phyloP scores from a whole-genome alignment of 2,888 invertebrate species.

The Gortyna flavago region DNA sequence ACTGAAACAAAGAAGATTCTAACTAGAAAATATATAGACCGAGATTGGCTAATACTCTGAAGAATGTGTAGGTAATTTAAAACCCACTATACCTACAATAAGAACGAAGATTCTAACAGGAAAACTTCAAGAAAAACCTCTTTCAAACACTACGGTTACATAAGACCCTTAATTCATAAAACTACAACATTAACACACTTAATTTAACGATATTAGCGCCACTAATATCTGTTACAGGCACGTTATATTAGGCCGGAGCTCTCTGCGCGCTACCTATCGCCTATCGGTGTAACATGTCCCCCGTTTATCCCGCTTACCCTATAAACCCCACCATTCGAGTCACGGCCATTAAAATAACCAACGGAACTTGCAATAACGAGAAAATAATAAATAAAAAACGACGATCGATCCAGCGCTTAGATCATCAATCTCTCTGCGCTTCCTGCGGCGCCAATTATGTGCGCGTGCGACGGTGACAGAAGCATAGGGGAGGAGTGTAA shows the following conservation, averaged over 20 bases:
- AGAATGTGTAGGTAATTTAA: constrained; percentile 9
- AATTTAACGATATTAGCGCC: constrained; percentile 20
- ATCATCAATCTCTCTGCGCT: constrained; percentile 85
- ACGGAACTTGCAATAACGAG: constrained; percentile 66
- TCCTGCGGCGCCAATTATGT: constrained; percentile 83
- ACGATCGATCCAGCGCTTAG: constrained; percentile 78
- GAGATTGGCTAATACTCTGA: neutral
- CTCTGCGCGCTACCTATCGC: neutral
- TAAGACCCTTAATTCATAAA: constrained; percentile 21
- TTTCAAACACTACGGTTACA: neutral
- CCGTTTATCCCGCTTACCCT: constrained; percentile 29
- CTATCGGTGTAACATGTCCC: constrained; percentile 16
- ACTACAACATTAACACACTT: constrained; percentile 43
- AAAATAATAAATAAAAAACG: constrained; percentile 65
- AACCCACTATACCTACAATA: neutral
- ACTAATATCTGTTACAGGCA: constrained; percentile 10
- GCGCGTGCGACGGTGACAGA: constrained; percentile 73
- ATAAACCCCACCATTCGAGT: constrained; percentile 49
- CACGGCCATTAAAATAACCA: constrained; percentile 64
- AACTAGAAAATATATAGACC: neutral
- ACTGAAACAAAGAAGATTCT: constrained; percentile 13
- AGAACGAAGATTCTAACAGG: constrained; percentile 40
- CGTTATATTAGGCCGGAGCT: constrained; percentile 6
- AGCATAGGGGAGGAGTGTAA: constrained; percentile 17
- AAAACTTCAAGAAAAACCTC: constrained; percentile 41